Evolutionary conservation across 2,113 vertebrate species (phyloP), one percentile per base, ranked within the genome.

Genomic region (Psophia crepitans): DNA sequence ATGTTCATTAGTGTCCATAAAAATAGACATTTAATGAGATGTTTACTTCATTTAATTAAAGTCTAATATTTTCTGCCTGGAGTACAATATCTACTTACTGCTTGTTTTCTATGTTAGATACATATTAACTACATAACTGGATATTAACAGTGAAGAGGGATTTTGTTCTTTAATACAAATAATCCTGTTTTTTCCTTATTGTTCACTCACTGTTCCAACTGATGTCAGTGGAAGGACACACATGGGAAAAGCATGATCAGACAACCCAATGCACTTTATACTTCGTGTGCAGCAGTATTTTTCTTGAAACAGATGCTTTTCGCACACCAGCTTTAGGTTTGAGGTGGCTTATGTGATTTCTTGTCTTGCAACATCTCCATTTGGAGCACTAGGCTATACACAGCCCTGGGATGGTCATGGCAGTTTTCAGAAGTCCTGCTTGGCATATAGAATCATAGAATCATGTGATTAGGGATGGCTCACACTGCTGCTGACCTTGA

Each of bases 21-120:
- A 96, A 96, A 80, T 12, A 90, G 74, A 49, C 37, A 43, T 93
- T 77, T 80, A 87, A 93, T 94, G 77, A 92, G 77, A 65, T 96
- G 92, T 92, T 97, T 94, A 87, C 51, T 81, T 91, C 86, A 85
- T 91, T 93, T 92, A 89, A 92, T 91, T 91, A 77, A 95, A 93
- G 65, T 58, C 23, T 70, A 87, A 33, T 84, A 80, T 89, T 94
- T 96, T 96, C 83, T 95, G 91, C 81, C 81, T 94, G 54, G 65
- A 92, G 76, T 92, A 66, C 46, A 53, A 12, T 94, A 73, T 83
- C 54, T 76, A 35, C 32, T 89, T 64, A 68, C 37, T 63, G n/a
- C 4, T 32, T 88, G 70, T 93, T 92, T 89, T 28, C 30, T 75
- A 14, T 49, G 46, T 84, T 85, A 87, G 49, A 56, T 80, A 51